Evolutionary conservation across 2,888 invertebrate species (phyloP).

Genomic region (Cosmopolites sordidus): DNA sequence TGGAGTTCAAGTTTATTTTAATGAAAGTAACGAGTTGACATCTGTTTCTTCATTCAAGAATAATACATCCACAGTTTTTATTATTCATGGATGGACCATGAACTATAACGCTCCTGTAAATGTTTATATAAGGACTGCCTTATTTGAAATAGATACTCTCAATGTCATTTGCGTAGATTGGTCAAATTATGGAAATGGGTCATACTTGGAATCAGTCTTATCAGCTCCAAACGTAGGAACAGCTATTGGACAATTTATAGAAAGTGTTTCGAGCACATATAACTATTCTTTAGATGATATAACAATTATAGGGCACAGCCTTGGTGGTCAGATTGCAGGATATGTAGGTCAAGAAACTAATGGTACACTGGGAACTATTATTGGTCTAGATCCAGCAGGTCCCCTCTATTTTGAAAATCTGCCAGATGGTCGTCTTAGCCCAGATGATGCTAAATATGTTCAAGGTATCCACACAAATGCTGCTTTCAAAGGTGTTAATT

Average conservation of each 20-base stretch:
- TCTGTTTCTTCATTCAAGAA: conserved; percentile 26
- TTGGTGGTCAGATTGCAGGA: conserved; percentile 42
- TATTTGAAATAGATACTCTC: conserved; percentile 33
- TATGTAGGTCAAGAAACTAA: conserved; percentile 27
- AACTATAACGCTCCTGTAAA: conserved; percentile 33
- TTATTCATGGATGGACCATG: conserved; percentile 42
- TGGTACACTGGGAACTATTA: conserved; percentile 10
- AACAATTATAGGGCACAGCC: conserved; percentile 34
- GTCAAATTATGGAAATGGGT: conserved; percentile 31
- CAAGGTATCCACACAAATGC: conserved; percentile 19
- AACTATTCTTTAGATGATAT: conserved; percentile 29
- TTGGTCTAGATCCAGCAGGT: conserved; percentile 24
- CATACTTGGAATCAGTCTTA: conserved; percentile 30
- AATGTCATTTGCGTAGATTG: conserved; percentile 44
- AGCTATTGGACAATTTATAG: conserved; percentile 35
- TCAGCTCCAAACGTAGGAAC: conserved; percentile 34
- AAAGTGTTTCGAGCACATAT: conserved; percentile 29
- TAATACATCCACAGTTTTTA: conserved; percentile 34
- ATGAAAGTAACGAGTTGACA: conserved; percentile 13
- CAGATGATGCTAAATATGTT: conserved; percentile 22
- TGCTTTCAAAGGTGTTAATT: conserved; percentile 11
- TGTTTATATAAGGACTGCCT: conserved; percentile 29
- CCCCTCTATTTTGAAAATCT: conserved; percentile 13
- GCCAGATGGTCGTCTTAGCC: conserved; percentile 10
- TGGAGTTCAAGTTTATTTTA: conserved; percentile 5